phyloP scores from a whole-genome alignment of 2,797 vertebrate genomes.

The Hydrocynus forskahlii region DNA sequence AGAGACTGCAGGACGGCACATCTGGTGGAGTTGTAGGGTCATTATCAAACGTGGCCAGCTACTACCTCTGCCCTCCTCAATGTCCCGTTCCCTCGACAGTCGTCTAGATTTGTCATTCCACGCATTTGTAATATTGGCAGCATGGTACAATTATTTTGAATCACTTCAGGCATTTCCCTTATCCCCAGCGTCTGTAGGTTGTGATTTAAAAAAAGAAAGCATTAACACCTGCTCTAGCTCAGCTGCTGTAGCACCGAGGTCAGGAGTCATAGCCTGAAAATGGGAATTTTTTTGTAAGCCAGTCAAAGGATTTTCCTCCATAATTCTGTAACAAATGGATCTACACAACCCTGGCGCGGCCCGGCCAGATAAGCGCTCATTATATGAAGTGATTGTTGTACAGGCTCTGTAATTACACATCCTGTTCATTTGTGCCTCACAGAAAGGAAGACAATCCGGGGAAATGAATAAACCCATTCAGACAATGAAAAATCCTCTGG shows the following conservation, averaged over 20 bases:
- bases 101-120: background rate
- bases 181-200: constrained; percentile 3
- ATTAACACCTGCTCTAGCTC: background rate
- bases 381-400: constrained; percentile 39
- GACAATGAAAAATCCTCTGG: constrained; percentile 26
- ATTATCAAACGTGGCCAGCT: constrained; percentile 68
- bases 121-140: constrained; percentile 13
- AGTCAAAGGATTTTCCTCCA: constrained; percentile 33
- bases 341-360: background rate
- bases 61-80: constrained; percentile 17
- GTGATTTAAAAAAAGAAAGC: constrained; percentile 5
- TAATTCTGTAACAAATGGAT: constrained; percentile 44
- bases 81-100: constrained; percentile 21
- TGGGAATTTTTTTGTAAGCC: constrained; percentile 5
- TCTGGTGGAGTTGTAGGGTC: constrained; percentile 60
- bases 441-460: constrained; percentile 36
- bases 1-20: constrained; percentile 53
- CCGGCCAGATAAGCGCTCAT: constrained; percentile 38
- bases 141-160: constrained; percentile 27
- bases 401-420: constrained; percentile 28
- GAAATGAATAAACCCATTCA: constrained; percentile 34
- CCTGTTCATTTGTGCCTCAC: constrained; percentile 35
- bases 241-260: background rate
- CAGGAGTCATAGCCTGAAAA: constrained; percentile 8
- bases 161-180: background rate